Evolutionary conservation across 2,113 vertebrate species (phyloP), one percentile per base, ranked within the genome.

Genomic region (Leptodactylus fuscus): DNA sequence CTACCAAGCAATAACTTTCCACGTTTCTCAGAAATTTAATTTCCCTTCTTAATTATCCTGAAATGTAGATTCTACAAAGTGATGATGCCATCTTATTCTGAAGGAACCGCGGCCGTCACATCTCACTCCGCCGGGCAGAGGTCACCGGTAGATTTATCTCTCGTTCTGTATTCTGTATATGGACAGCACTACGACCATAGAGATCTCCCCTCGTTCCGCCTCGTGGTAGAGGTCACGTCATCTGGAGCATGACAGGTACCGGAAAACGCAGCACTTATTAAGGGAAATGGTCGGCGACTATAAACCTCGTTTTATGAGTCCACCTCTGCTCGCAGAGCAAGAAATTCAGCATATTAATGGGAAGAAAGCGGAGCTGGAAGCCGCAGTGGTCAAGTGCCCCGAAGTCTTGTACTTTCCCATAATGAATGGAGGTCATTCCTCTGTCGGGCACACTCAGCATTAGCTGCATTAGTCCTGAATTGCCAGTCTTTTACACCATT

Each of bases 391-490:
- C 58, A 34, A 22, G 81, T 85, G 86, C 89, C 90, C 91, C 77
- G 6, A 38, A 41, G 53, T 24, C 53, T 34, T 24, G 55, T 88
- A 89, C 89, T 91, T 92, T 91, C 84, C 88, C 90, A 87, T 89
- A 92, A 93, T 91, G 91, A 92, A 91, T 92, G 88, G 88, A 86
- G 86, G 89, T 88, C 92, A 74, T 94, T 93, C 93, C 89, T 88
- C 88, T 62, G 88, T 91, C 90, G 87, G 91, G 89, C 91, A 91
- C 90, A 92, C 88, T 81, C 87, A 87, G 88, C 89, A 87, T 90
- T 90, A 32, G 89, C 89, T 87, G 87, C 89, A 90, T 88, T 88
- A 92, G 90, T 88, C 62, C 24, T 83, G 84, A 84, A 85, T 88
- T 58, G 91, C 91, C 88, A 88, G 71, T 90, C 89, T 83, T 55